Evolutionary conservation across 2,888 invertebrate species (phyloP), one percentile per base, ranked within the genome.

Genomic region (Argyra leucocephala): DNA sequence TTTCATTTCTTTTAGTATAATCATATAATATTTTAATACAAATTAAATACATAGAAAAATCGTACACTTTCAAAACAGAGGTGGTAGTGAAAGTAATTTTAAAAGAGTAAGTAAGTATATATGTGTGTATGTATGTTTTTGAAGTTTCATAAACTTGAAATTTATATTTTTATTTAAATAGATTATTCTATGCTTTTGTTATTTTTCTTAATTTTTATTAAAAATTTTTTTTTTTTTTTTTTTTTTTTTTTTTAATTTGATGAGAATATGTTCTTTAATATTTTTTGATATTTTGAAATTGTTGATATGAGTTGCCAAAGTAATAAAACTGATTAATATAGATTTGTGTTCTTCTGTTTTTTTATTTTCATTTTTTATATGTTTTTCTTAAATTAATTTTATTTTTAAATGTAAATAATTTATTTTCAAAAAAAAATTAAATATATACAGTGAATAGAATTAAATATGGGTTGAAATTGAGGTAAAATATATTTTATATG

Each of bases 261-360:
- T 31, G 31, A 31, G 31, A 31, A n/a, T n/a, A n/a, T 31, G 7
- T 48, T 48, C 48, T 48, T 48, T n/a, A n/a, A n/a, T n/a, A n/a
- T n/a, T n/a, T n/a, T 7, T 10, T 31, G 6, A 31, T 7, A 48
- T 48, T 48, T 48, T n/a, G 48, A 48, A 48, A 48, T 18, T 12
- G 4, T 48, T 48, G 48, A 48, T 48, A 48, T 48, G 9, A 18
- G 48, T 48, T 48, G 48, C 48, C 48, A 48, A 18, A 48, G 48
- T 48, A 48, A 48, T 48, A 48, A 48, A 48, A 48, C 48, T 48
- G 48, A 48, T 48, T 48, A 18, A 48, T 48, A 48, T 48, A 48
- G 48, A 48, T 48, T 48, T 48, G 37, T 48, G 12, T 15, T 48
- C 18, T 48, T 48, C 2, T 48, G 12, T 48, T n/a, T 48, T 2